These are phyloP conservation scores for Malthinus flaveolus DNA, from an alignment of 2,888 invertebrate species.

Conservation along the genomic window DNA sequence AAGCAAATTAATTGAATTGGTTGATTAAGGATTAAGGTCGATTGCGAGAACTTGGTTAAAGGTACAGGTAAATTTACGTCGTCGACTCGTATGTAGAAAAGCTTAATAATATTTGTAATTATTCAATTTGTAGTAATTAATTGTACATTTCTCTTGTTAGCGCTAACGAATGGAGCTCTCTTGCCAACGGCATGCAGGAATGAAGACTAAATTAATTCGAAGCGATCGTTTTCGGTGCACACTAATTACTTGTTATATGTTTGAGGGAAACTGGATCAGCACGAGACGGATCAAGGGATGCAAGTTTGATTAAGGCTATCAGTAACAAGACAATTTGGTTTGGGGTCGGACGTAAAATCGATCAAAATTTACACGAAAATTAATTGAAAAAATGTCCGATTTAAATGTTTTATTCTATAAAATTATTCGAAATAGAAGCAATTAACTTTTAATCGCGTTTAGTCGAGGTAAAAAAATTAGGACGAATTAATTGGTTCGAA, in stretches of 20 bases:
- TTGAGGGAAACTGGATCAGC: constrained; percentile 25
- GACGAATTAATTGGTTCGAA: constrained; percentile 22
- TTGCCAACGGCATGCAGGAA: constrained; percentile 26
- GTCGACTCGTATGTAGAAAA: constrained; percentile 6
- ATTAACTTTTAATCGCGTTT: too few species aligned
- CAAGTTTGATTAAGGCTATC: constrained; percentile 18
- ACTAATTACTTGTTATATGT: constrained; percentile 30
- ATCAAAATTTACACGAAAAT: neutral
- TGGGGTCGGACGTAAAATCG: neutral
- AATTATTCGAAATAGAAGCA: neutral
- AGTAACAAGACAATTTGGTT: constrained; percentile 17
- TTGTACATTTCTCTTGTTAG: constrained; percentile 30
- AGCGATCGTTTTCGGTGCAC: constrained; percentile 29
- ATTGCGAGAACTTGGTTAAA: too few species aligned
- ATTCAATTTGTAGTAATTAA: constrained; percentile 28
- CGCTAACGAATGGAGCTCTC: constrained; percentile 25
- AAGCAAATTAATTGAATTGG: too few species aligned
- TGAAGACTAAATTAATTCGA: constrained; percentile 30
- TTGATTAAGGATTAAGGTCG: too few species aligned
- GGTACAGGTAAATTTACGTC: too few species aligned
- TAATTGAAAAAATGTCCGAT: neutral
- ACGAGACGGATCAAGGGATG: constrained; percentile 27
- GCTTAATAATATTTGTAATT: constrained; percentile 23
- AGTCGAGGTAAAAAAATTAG: neutral
- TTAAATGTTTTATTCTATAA: neutral